Percentiles rank a stretch among this genome's conserved stretches.
These are phyloP conservation scores for Aporophyla lueneburgensis DNA, from an alignment of 2,888 invertebrate species.

Conservation along the genomic window DNA sequence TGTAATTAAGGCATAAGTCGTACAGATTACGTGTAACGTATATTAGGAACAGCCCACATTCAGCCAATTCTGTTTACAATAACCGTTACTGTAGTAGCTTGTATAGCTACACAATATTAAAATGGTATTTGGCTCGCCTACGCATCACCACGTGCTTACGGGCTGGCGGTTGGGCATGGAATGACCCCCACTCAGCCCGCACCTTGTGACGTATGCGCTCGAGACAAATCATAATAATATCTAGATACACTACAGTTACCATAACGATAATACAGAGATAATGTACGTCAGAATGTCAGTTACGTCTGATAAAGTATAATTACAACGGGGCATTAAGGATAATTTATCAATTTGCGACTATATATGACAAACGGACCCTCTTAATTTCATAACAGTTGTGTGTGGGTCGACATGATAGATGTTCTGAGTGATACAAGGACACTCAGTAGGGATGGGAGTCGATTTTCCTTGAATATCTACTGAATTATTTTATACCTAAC, in stretches of 20 bases:
- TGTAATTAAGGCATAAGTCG: too few species aligned
- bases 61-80: conserved; percentile 11
- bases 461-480: neutral
- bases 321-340: conserved; percentile 36
- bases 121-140: too few species aligned
- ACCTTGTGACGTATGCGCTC: too few species aligned
- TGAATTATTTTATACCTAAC: neutral
- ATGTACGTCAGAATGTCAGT: conserved; percentile 41
- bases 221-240: too few species aligned
- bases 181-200: too few species aligned
- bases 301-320: conserved; percentile 48
- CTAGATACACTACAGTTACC: too few species aligned
- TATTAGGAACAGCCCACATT: neutral
- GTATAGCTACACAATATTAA: too few species aligned
- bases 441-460: neutral
- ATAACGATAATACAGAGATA: conserved; percentile 24
- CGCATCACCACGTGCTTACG: too few species aligned
- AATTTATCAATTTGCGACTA: conserved; percentile 57
- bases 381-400: conserved; percentile 55
- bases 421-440: neutral
- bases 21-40: neutral
- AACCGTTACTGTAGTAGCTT: too few species aligned
- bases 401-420: conserved; percentile 39
- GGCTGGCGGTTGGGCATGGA: too few species aligned
- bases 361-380: conserved; percentile 50